phyloP scores from a whole-genome alignment of 2,888 invertebrate genomes.

The Cephus nigrinus region DNA sequence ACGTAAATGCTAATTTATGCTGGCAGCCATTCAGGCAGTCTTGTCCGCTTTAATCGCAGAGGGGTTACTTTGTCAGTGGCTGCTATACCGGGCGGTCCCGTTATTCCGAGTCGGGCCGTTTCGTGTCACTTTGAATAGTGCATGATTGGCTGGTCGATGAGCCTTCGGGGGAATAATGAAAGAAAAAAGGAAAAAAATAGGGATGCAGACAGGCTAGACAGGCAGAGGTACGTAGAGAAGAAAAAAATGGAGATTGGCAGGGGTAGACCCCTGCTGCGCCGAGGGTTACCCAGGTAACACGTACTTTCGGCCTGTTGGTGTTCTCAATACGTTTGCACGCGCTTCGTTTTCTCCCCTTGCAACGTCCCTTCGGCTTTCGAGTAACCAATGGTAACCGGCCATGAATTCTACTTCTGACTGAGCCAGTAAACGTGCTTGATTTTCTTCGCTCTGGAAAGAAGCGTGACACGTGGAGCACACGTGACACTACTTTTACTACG shows the following conservation, averaged over 20 bases:
- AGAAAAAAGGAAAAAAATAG: slow-evolving; percentile 6
- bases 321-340: neutral
- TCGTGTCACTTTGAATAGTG: slow-evolving; percentile 53
- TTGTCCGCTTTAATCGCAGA: neutral
- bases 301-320: slow-evolving; percentile 29
- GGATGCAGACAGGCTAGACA: neutral
- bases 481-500: neutral
- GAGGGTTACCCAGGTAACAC: slow-evolving; percentile 58
- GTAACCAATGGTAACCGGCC: slow-evolving; percentile 53
- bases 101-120: slow-evolving; percentile 2
- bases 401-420: neutral
- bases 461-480: neutral
- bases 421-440: neutral
- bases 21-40: neutral
- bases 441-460: neutral
- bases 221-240: neutral
- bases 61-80: neutral
- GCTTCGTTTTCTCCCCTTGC: neutral
- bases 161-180: slow-evolving; percentile 17
- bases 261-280: slow-evolving; percentile 35
- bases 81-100: neutral
- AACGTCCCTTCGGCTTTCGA: slow-evolving; percentile 23
- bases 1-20: neutral
- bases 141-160: slow-evolving; percentile 57
- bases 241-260: neutral